Evolutionary conservation across 2,797 vertebrate species (phyloP).

Genomic region (Scolopax bukidnonensis): DNA sequence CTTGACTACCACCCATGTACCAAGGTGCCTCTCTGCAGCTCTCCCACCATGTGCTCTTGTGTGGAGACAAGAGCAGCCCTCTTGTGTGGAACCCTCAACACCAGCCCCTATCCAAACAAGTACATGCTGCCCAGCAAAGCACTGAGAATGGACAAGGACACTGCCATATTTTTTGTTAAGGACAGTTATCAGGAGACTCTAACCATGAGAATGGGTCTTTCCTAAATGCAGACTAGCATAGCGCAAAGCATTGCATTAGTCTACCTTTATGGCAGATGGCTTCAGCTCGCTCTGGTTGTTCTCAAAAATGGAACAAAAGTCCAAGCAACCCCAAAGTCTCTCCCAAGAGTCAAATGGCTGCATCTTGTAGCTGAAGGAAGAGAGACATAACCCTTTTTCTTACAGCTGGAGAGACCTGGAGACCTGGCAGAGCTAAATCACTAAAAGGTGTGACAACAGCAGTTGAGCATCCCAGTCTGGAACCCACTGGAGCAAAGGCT

Average conservation of each 20-base stretch:
- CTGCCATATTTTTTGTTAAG: neutral
- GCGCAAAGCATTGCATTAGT: neutral
- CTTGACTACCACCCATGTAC: neutral
- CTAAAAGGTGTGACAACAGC: neutral
- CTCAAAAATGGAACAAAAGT: neutral
- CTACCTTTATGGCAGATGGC: neutral
- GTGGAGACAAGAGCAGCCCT: neutral
- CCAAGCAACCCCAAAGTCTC: neutral
- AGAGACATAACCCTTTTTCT: neutral
- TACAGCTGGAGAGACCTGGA: neutral
- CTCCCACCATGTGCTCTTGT: neutral
- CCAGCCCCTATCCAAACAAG: neutral
- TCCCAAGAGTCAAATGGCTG: neutral
- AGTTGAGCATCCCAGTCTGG: neutral
- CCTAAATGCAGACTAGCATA: neutral
- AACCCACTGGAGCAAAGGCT: neutral
- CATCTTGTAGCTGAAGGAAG: neutral
- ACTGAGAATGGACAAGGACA: neutral
- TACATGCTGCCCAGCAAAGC: neutral
- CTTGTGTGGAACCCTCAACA: neutral
- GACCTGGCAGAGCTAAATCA: neutral
- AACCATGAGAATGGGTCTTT: neutral
- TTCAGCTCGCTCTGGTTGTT: neutral
- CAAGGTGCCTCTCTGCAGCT: neutral
- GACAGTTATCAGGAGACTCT: neutral